Base-by-base conservation (phyloP, 2,888 invertebrate species). In the Heliconius sara region DNA sequence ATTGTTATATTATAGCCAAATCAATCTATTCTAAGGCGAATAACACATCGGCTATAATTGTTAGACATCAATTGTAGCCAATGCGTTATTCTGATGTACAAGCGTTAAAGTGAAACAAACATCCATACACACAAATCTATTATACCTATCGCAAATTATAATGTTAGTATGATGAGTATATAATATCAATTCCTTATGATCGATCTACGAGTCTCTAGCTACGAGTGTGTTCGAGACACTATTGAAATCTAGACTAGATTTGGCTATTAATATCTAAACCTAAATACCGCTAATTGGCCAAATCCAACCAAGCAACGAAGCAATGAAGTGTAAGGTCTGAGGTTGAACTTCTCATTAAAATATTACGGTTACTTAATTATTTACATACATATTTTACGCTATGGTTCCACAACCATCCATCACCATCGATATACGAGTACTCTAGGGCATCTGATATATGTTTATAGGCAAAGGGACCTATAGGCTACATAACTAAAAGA, bases 231-330 rank as follows among this genome's bases (percentile, higher is more conserved):
- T 43, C 25, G 7, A 25, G 16, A 70, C 25, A 70, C 19, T n/a
- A 43, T 43, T 39, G 39, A 22, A 12, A 68, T 39, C 67, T 39
- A 39, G 10, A 68, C 39, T n/a, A 43, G 25, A 47, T 47, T 47
- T 43, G 22, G 30, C n/a, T 30, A 22, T 30, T 30, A 72, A 72
- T 57, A 57, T 57, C n/a, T 73, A 30, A n/a, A 60, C 34, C 10
- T 30, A n/a, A n/a, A 73, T 52, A 57, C 30, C 34, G 22, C 57
- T 73, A 57, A 73, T 73, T 73, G 57, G 57, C 22, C 57, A 73
- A 30, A 73, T 73, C 30, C 16, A 73, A 57, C 57, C 34, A 73
- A 73, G 72, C 72, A n/a, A 57, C 57, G 57, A 73, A 73, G 72
- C 72, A n/a, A 73, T 73, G 30, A 60, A 57, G 72, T 73, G 57